Evolutionary conservation across 2,888 invertebrate species (phyloP).

Genomic region (Campopleginae sp.): DNA sequence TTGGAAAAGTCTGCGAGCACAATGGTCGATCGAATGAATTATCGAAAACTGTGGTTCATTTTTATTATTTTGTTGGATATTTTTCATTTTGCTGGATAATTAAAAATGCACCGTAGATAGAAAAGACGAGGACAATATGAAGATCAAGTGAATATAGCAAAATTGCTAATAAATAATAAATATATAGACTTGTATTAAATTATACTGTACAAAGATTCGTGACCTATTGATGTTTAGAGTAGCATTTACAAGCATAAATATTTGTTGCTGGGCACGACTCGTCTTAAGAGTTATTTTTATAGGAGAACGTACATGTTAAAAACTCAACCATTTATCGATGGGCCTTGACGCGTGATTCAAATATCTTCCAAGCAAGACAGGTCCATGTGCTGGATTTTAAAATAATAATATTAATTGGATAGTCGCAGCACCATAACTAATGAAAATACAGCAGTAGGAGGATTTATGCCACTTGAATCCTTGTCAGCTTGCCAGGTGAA

Average conservation of each 20-base stretch:
- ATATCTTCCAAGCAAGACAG: constrained; percentile 58
- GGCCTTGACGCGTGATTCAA: constrained; percentile 62
- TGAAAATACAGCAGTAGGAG: not conserved
- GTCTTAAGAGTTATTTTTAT: constrained; percentile 79
- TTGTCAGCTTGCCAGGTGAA: not conserved
- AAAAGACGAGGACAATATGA: constrained; percentile 72
- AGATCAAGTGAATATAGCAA: constrained; percentile 64
- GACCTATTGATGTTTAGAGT: constrained; percentile 75
- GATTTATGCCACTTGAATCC: not conserved
- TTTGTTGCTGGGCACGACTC: constrained; percentile 76
- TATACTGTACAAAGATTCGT: constrained; percentile 76
- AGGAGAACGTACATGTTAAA: constrained; percentile 70
- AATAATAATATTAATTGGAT: not conserved
- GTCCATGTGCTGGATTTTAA: constrained; percentile 32
- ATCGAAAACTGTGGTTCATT: not conserved
- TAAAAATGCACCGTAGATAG: constrained; percentile 52
- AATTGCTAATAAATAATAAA: constrained; percentile 56
- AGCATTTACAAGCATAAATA: constrained; percentile 66
- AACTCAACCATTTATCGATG: constrained; percentile 62
- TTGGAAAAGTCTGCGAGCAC: not conserved
- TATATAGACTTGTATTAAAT: constrained; percentile 55
- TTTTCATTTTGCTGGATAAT: not conserved
- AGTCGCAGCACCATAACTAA: constrained; percentile 8
- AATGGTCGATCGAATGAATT: not conserved
- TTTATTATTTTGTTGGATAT: not conserved